Conservation (phyloP, 2,113 vertebrate genomes). For the Nesogale talazaci region DNA sequence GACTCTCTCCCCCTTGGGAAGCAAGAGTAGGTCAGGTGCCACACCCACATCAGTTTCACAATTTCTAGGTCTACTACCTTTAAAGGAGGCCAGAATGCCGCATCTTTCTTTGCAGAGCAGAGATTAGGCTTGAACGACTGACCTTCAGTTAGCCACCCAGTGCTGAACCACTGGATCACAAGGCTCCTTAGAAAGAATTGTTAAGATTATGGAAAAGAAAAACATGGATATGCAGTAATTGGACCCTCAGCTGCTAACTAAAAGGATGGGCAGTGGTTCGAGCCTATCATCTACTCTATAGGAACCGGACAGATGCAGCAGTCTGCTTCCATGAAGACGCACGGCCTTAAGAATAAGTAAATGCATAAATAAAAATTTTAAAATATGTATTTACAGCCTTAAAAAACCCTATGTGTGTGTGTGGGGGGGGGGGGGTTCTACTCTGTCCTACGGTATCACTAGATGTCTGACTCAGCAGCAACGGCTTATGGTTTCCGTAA, state of each 20-base stretch:
- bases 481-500: not conserved
- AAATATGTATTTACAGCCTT: not conserved
- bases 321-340: not conserved
- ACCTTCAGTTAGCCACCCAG: not conserved
- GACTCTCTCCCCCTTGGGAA: too few relatives aligned
- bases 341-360: not conserved
- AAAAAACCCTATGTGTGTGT: not conserved
- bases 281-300: not conserved
- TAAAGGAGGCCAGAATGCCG: not conserved
- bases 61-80: not conserved
- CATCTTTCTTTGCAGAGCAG: not conserved
- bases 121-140: not conserved
- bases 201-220: not conserved
- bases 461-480: too few relatives aligned
- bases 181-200: not conserved
- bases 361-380: too few relatives aligned
- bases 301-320: not conserved
- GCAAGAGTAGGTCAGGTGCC: too few relatives aligned
- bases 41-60: too few relatives aligned
- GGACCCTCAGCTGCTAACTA: not conserved
- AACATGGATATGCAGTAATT: not conserved
- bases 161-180: not conserved
- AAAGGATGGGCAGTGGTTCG: not conserved
- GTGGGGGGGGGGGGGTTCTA: not conserved
- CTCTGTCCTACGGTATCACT: not conserved